Percentiles rank a stretch among this genome's conserved stretches.
phyloP scores from a whole-genome alignment of 2,888 invertebrate species.

The Prostheceraeus crozeri region DNA sequence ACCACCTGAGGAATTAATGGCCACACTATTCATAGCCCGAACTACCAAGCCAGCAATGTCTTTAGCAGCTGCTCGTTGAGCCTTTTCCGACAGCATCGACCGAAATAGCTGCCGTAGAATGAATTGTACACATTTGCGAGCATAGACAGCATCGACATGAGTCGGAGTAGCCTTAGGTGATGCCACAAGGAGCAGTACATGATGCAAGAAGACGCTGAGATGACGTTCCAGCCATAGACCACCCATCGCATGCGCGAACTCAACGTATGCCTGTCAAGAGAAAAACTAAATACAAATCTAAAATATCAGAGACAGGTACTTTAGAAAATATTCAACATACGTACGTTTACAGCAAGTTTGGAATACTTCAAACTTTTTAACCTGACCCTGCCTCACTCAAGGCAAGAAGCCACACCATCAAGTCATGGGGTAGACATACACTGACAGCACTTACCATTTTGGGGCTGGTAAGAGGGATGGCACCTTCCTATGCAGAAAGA shows the following conservation, averaged over 20 bases:
- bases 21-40: too few relatives aligned
- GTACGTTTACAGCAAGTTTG: too few relatives aligned
- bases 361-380: too few relatives aligned
- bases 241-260: conserved; percentile 85
- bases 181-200: conserved; percentile 79
- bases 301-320: neutral
- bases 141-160: conserved; percentile 89
- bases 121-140: conserved; percentile 90
- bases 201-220: conserved; percentile 74
- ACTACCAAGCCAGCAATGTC: too few relatives aligned
- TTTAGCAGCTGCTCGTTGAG: conserved; percentile 80
- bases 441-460: too few relatives aligned
- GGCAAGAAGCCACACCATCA: too few relatives aligned
- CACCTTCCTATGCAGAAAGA: too few relatives aligned
- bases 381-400: too few relatives aligned
- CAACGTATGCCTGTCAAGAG: conserved; percentile 74
- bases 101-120: conserved; percentile 83
- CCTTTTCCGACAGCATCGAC: conserved; percentile 88
- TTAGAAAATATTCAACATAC: too few relatives aligned
- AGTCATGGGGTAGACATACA: too few relatives aligned
- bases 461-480: too few relatives aligned
- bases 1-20: too few relatives aligned
- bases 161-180: conserved; percentile 90
- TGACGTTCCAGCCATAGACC: conserved; percentile 89
- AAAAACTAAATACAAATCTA: conserved; percentile 10